Conservation (phyloP, 2,113 vertebrate species). For the Rostratula benghalensis region DNA sequence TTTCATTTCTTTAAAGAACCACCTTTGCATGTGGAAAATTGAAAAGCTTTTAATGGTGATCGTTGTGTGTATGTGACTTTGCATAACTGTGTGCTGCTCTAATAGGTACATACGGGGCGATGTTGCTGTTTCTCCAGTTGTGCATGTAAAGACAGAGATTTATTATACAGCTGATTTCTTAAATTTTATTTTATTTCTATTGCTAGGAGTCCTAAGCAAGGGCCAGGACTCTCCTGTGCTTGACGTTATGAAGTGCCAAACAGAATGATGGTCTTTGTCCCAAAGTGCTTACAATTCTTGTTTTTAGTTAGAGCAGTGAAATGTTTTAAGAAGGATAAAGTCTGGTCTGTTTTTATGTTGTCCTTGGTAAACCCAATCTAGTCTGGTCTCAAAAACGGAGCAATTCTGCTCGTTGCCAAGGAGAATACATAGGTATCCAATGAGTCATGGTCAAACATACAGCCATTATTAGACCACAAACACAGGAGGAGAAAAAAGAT, state of each 20-base stretch:
- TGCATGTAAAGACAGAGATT: neutral
- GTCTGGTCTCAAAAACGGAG: conserved; percentile 65
- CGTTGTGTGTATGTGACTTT: neutral
- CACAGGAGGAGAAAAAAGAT: conserved; percentile 63
- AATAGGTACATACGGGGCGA: neutral
- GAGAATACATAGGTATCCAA: conserved; percentile 72
- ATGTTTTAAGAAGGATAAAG: conserved; percentile 58
- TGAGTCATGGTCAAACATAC: conserved; percentile 71
- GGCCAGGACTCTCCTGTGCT: neutral
- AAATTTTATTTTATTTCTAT: neutral
- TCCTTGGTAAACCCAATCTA: conserved; percentile 65
- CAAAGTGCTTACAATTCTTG: conserved; percentile 19
- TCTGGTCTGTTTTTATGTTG: conserved; percentile 64
- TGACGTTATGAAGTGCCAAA: conserved; percentile 20
- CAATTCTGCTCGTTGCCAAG: conserved; percentile 67
- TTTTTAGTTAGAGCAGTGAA: neutral
- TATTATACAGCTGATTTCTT: neutral
- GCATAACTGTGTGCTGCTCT: neutral
- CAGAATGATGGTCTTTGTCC: conserved; percentile 51
- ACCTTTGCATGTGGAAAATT: neutral
- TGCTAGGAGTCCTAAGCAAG: neutral
- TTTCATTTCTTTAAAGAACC: neutral
- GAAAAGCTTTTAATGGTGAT: neutral
- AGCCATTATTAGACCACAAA: conserved; percentile 69
- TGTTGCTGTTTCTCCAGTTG: neutral